Base-by-base conservation (phyloP, 2,113 vertebrate species). In the Pelecanus crispus region DNA sequence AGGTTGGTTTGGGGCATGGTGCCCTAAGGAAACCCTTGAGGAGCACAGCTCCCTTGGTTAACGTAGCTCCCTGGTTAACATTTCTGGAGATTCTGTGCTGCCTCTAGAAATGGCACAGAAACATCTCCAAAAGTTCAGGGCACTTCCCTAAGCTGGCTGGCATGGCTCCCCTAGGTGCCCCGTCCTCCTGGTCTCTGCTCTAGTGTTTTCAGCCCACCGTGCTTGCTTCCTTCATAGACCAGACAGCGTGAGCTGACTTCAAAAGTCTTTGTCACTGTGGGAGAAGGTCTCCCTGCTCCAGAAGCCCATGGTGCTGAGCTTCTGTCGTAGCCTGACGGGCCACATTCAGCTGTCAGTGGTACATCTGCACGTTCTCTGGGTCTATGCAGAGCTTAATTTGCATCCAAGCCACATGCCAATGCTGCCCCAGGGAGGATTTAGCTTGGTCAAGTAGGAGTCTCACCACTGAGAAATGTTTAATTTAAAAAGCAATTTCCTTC, bases 401-500 rank as follows among this genome's bases (percentile, higher is more conserved):
- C 59, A 84, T 77, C 90, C 38, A 29, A 45, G 67, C 53, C 83
- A 56, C 52, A 17, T 21, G 56, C 25, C 62, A 58, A 1, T 4
- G 0, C 59, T 78, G 38, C 56, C 63, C 19, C 34, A 19, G 77
- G 63, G 84, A 91, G 74, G 45, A 50, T 29, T 80, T 59, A 86
- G 53, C n/a, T 90, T 0, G 0, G 62, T 75, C 81, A 66, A 68
- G 44, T 24, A 68, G n/a, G 40, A 85, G 34, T 82, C 81, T 92
- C 74, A 70, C n/a, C 25, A 38, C 70, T 61, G 66, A 87, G 78
- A 95, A 80, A 74, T 91, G 44, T 87, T 88, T 94, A 68, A 89
- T 94, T 95, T 85, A 18, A 92, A 95, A 91, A 91, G 84, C 52
- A 74, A 38, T 96, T 95, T 92, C 62, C 78, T 90, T 89, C 55